Evolutionary conservation across 2,888 invertebrate genomes (phyloP), one percentile per base, ranked within the genome.

Genomic region (Rhingia rostrata): DNA sequence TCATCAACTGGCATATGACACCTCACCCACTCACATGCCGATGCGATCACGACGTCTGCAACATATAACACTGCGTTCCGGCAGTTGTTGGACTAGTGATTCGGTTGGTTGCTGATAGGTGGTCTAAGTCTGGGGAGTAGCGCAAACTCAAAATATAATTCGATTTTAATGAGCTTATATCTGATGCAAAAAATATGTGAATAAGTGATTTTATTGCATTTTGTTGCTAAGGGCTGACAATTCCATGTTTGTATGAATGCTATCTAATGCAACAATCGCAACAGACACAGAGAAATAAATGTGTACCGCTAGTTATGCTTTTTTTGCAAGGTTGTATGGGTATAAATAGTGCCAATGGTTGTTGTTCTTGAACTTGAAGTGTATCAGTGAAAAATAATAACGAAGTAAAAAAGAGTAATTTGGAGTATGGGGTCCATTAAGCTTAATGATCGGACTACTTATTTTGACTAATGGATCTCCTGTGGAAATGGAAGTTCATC

Each of bases 91-190:
- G 7, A 54, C 69, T 33, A 77, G 80, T 35, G 82, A 74, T 53
- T 79, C 79, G 30, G 80, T 51, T 0, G 70, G 73, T 47, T 81
- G 78, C 41, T 81, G 84, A 37, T 73, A 83, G 2, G n/a, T 39
- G 43, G 35, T 53, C 60, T 54, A 70, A 0, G 49, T 35, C 4
- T 77, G 70, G 60, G 33, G 64, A 4, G 60, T 6, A n/a, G 64
- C 54, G 3, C 72, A n/a, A 78, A 58, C 83, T 83, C 53, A 6
- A 78, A 81, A 4, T 9, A 51, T 32, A 47, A 43, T 39, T 4
- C 9, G 12, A 9, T n/a, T 12, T 51, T 12, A 33, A 43, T 7
- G 45, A 39, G 49, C 47, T 33, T 7, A 6, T 6, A n/a, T 4
- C 14, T 14, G 56, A 22, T 22, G 22, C 22, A 22, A 22, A 22